These are phyloP conservation scores for Euzophera pinguis DNA, from an alignment of 2,888 invertebrate species.

Conservation along the genomic window DNA sequence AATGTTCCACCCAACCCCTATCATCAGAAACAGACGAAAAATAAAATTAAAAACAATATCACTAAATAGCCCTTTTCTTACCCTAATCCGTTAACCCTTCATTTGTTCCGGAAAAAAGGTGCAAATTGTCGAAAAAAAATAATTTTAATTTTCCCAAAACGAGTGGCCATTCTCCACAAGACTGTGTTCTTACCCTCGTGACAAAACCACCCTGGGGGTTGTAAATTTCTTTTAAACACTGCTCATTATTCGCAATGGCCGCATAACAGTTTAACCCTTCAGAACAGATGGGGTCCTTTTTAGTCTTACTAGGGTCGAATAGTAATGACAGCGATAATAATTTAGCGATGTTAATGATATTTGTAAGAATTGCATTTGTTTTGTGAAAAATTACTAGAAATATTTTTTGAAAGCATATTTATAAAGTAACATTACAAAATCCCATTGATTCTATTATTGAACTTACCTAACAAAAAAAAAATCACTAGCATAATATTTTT, in stretches of 20 bases:
- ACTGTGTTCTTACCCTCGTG: conserved; percentile 19
- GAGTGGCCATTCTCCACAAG: conserved; percentile 9
- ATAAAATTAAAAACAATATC: conserved; percentile 7
- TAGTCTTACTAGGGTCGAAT: conserved; percentile 24
- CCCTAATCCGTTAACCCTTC: conserved; percentile 7
- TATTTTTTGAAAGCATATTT: too few species aligned
- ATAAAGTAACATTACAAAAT: too few species aligned
- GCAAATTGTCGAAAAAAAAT: conserved; percentile 7
- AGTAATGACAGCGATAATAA: conserved; percentile 24
- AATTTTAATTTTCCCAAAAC: conserved; percentile 10
- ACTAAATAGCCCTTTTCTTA: background rate
- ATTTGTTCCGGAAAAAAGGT: conserved; percentile 8
- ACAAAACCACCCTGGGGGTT: conserved; percentile 44
- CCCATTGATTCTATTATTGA: too few species aligned
- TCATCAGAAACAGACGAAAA: conserved; percentile 9
- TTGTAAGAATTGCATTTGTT: too few species aligned
- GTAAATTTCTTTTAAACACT: conserved; percentile 71
- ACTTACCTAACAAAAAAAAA: too few species aligned
- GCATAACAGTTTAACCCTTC: conserved; percentile 71
- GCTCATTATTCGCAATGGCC: conserved; percentile 72
- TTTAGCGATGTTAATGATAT: conserved; percentile 1
- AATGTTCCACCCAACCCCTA: background rate
- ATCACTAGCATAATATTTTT: too few species aligned
- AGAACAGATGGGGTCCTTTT: conserved; percentile 60
- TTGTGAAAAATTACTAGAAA: too few species aligned